Evolutionary conservation across 2,888 invertebrate genomes (phyloP).

Genomic region (Pseudococcus longispinus): DNA sequence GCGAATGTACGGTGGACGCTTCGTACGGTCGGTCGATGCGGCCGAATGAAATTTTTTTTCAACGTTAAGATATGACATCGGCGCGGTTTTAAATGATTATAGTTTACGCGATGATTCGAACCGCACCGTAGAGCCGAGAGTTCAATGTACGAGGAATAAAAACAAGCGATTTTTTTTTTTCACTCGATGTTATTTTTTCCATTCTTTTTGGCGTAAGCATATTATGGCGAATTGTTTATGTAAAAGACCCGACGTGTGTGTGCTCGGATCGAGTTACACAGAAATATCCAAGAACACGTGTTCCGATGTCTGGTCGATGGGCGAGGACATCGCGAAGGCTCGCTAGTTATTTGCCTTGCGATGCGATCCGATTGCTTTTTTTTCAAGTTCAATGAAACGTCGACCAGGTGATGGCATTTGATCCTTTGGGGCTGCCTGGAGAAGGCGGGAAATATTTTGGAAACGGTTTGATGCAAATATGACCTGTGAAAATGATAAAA

Average conservation of each 20-base stretch:
- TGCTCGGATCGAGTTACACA: not conserved
- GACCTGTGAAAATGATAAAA: too few relatives aligned
- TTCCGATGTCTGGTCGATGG: not conserved
- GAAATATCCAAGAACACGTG: not conserved
- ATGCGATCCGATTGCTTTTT: not conserved
- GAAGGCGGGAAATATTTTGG: too few relatives aligned
- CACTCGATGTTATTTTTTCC: not conserved
- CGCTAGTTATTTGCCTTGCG: not conserved
- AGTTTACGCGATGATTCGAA: not conserved
- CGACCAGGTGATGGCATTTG: not conserved
- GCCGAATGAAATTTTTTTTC: not conserved
- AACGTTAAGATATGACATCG: not conserved
- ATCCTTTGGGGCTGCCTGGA: not conserved
- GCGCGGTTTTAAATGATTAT: not conserved
- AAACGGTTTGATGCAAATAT: too few relatives aligned
- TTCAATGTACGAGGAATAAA: not conserved
- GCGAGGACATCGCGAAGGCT: not conserved
- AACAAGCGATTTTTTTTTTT: not conserved
- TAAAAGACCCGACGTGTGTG: not conserved
- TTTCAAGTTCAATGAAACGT: too few relatives aligned
- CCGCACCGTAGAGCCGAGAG: not conserved
- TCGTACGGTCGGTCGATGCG: not conserved
- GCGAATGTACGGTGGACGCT: not conserved
- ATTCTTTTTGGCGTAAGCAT: not conserved
- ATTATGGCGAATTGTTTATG: slow-evolving; percentile 11